Evolutionary conservation across 2,113 vertebrate genomes (phyloP).

Genomic region (Forbesichthys agassizii): DNA sequence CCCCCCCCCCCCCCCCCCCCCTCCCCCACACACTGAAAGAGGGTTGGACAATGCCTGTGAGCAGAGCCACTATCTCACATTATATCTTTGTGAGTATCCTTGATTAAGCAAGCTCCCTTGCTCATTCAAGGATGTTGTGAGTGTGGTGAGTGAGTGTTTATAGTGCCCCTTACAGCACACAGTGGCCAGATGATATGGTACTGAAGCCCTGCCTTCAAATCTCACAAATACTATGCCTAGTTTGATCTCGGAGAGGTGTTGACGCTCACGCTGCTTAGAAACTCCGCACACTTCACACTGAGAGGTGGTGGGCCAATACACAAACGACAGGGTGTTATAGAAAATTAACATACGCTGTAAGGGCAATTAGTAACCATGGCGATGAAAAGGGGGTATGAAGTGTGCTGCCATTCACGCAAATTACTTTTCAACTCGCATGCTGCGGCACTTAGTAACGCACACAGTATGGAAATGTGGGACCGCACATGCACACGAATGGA

Average conservation of each 20-base stretch:
- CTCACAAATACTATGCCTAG: slow-evolving; percentile 54
- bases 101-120: too few relatives aligned
- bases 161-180: background rate
- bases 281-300: slow-evolving; percentile 2
- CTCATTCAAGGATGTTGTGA: too few relatives aligned
- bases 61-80: too few relatives aligned
- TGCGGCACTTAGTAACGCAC: background rate
- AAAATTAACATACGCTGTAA: slow-evolving; percentile 31
- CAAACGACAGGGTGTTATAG: slow-evolving; percentile 17
- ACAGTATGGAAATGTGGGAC: slow-evolving; percentile 21
- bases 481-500: background rate
- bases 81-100: too few relatives aligned
- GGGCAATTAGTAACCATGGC: slow-evolving; percentile 58
- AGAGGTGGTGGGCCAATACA: slow-evolving; percentile 10
- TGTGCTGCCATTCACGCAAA: slow-evolving; percentile 29
- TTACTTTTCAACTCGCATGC: slow-evolving; percentile 24
- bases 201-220: slow-evolving; percentile 36
- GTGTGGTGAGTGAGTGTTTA: background rate
- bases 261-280: background rate
- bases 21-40: too few relatives aligned
- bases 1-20: too few relatives aligned
- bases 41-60: too few relatives aligned
- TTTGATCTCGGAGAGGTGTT: slow-evolving; percentile 33
- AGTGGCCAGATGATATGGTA: background rate
- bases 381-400: slow-evolving; percentile 33